These are phyloP conservation scores for Polydesmus complanatus DNA, from an alignment of 2,888 invertebrate species.

Conservation along the genomic window DNA sequence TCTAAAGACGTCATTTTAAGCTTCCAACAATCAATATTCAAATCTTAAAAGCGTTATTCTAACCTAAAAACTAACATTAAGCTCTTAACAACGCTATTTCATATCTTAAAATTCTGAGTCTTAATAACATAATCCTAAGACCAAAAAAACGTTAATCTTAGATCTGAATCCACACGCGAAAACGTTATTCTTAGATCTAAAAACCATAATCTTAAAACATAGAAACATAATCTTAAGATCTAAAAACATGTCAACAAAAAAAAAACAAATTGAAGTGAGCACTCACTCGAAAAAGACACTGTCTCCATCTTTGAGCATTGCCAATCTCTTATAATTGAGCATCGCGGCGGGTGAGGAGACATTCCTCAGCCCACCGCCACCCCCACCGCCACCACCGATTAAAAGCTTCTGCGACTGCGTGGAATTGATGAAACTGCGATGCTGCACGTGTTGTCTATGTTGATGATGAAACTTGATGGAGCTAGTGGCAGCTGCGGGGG, in stretches of 20 bases:
- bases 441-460: not conserved
- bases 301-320: not conserved
- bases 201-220: too few relatives aligned
- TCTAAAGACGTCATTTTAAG: too few relatives aligned
- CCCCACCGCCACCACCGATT: not conserved
- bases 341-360: not conserved
- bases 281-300: slow-evolving; percentile 3
- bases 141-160: too few relatives aligned
- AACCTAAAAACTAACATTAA: too few relatives aligned
- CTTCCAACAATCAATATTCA: too few relatives aligned
- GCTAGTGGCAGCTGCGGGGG: not conserved
- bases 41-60: too few relatives aligned
- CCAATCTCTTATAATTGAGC: not conserved
- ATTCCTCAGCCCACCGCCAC: not conserved
- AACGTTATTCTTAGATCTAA: too few relatives aligned
- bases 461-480: not conserved
- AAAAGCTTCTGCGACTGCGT: not conserved
- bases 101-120: too few relatives aligned
- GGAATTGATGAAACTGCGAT: not conserved
- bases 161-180: too few relatives aligned
- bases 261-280: not conserved
- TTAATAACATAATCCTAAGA: too few relatives aligned
- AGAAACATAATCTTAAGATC: too few relatives aligned
- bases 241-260: not conserved
- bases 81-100: too few relatives aligned